Percentiles rank a stretch among this genome's conserved stretches.
These are phyloP conservation scores for Parazoanthus swiftii DNA, from an alignment of 92 coral and sea anemone species.

Conservation along the genomic window DNA sequence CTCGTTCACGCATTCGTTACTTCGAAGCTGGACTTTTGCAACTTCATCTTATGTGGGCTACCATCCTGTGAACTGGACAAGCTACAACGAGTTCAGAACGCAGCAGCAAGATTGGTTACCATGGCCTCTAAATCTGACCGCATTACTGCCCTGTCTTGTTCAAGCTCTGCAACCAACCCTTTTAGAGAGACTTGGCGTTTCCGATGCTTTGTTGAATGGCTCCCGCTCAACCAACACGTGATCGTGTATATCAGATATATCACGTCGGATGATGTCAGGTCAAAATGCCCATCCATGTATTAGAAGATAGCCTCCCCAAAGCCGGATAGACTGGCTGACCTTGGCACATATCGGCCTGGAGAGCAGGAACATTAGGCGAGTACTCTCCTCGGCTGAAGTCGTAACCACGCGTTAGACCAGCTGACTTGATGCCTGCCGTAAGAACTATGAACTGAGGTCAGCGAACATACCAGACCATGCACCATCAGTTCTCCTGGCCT, in stretches of 20 bases:
- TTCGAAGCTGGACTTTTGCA: too few species aligned
- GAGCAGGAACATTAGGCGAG: background rate
- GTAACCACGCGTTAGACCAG: background rate
- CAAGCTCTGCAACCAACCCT: too few species aligned
- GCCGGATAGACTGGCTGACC: background rate
- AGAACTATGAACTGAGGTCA: slow-evolving; percentile 29
- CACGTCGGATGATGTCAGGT: background rate
- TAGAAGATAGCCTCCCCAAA: background rate
- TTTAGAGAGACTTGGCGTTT: too few species aligned
- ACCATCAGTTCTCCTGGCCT: slow-evolving; percentile 6
- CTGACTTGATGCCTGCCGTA: slow-evolving; percentile 26
- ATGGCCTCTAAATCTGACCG: too few species aligned
- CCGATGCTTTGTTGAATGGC: too few species aligned
- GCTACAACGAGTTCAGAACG: too few species aligned
- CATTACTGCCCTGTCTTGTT: too few species aligned
- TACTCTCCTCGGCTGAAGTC: background rate
- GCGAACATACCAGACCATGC: slow-evolving; percentile 39
- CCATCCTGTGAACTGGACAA: too few species aligned
- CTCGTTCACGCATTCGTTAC: too few species aligned
- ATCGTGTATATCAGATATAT: slow-evolving; percentile 15
- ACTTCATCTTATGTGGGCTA: too few species aligned
- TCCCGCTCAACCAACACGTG: slow-evolving; percentile 6
- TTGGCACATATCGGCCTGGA: background rate
- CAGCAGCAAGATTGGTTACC: too few species aligned
- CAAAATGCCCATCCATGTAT: slow-evolving; percentile 2